Percentiles rank a stretch among this genome's conserved stretches.
phyloP scores from a whole-genome alignment of 2,888 invertebrate genomes.

The Labia minor region DNA sequence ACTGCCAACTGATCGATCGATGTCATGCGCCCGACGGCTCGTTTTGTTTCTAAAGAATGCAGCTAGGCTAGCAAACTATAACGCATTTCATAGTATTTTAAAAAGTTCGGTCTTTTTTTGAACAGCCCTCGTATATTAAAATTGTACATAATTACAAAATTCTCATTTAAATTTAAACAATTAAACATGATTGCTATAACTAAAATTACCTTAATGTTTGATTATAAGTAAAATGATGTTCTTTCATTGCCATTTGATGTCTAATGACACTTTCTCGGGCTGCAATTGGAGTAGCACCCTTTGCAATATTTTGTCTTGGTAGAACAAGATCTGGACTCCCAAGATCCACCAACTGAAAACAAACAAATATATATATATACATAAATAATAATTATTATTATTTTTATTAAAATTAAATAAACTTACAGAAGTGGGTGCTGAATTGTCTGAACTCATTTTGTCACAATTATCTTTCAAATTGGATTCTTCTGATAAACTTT shows the following conservation, averaged over 20 bases:
- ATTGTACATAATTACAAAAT: too few species aligned
- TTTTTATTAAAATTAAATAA: neutral
- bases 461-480: neutral
- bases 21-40: too few species aligned
- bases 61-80: too few species aligned
- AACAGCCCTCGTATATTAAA: too few species aligned
- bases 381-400: too few species aligned
- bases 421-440: neutral
- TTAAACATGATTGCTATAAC: too few species aligned
- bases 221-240: slow-evolving; percentile 62
- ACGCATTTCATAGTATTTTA: too few species aligned
- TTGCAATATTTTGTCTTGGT: slow-evolving; percentile 46
- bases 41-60: too few species aligned
- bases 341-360: slow-evolving; percentile 29
- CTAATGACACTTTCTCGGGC: slow-evolving; percentile 66
- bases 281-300: slow-evolving; percentile 42
- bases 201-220: slow-evolving; percentile 50
- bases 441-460: neutral
- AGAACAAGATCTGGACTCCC: slow-evolving; percentile 47
- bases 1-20: too few species aligned
- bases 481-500: neutral
- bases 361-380: neutral
- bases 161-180: too few species aligned
- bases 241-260: slow-evolving; percentile 64
- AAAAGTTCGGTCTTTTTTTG: too few species aligned